Evolutionary conservation across 2,113 vertebrate species (phyloP).

Genomic region (Nothobranchius kuhntae): DNA sequence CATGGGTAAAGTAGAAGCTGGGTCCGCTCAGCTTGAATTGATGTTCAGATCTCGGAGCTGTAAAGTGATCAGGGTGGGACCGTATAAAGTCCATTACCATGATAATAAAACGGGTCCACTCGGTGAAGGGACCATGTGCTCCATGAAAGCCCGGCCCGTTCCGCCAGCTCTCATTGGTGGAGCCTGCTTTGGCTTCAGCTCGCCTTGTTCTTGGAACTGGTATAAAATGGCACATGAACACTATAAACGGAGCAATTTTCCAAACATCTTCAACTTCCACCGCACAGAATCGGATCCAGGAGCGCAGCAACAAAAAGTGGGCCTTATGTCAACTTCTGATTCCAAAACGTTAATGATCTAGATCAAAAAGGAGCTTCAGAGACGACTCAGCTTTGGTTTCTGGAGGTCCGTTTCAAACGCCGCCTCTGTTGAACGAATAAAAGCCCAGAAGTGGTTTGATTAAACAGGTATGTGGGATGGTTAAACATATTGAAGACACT

Average conservation of each 20-base stretch:
- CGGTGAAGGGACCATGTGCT: conserved; percentile 87
- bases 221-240: conserved; percentile 85
- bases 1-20: conserved; percentile 7
- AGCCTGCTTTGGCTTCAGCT: conserved; percentile 86
- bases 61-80: conserved; percentile 53
- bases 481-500: conserved; percentile 70
- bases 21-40: conserved; percentile 40
- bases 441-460: conserved; percentile 67
- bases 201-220: conserved; percentile 87
- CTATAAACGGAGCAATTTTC: conserved; percentile 85
- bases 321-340: conserved; percentile 75
- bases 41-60: conserved; percentile 45
- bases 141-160: conserved; percentile 87
- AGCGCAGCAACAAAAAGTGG: conserved; percentile 75
- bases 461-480: conserved; percentile 72
- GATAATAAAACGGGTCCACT: conserved; percentile 86
- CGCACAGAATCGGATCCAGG: conserved; percentile 79
- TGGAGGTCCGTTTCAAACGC: conserved; percentile 55
- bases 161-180: conserved; percentile 86
- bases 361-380: conserved; percentile 77
- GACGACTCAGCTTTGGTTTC: conserved; percentile 63
- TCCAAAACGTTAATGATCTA: conserved; percentile 81
- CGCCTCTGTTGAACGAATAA: conserved; percentile 65
- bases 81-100: conserved; percentile 84
- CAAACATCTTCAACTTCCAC: conserved; percentile 82